Evolutionary conservation across 2,797 vertebrate genomes (phyloP).

Genomic region (Zenarchopterus dispar): DNA sequence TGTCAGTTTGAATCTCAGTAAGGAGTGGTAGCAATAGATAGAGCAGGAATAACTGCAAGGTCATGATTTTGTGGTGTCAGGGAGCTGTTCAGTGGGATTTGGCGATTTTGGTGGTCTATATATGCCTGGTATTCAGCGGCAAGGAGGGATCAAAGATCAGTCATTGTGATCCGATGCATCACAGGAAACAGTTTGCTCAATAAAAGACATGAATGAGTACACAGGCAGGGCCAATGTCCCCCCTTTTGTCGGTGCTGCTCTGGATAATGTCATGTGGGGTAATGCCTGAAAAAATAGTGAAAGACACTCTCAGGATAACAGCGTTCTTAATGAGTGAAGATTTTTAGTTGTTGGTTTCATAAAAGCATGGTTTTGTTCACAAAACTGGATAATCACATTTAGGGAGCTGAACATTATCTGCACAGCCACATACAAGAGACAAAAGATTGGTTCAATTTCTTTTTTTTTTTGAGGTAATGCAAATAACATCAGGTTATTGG

Average conservation of each 20-base stretch:
- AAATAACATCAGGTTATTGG: slow-evolving; percentile 13
- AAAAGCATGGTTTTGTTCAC: neutral
- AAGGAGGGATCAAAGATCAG: slow-evolving; percentile 46
- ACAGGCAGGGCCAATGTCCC: slow-evolving; percentile 42
- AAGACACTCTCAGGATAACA: slow-evolving; percentile 36
- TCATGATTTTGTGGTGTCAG: slow-evolving; percentile 53
- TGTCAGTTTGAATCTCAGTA: slow-evolving; percentile 34
- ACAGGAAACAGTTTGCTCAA: slow-evolving; percentile 54
- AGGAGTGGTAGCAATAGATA: slow-evolving; percentile 29
- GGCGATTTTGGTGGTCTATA: slow-evolving; percentile 39
- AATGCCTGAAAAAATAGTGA: slow-evolving; percentile 41
- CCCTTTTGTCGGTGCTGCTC: slow-evolving; percentile 58
- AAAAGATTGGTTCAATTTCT: neutral
- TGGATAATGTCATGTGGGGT: slow-evolving; percentile 66
- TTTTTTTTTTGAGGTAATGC: neutral
- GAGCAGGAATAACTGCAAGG: slow-evolving; percentile 18
- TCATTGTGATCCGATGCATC: slow-evolving; percentile 49
- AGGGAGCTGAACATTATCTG: neutral
- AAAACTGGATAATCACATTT: slow-evolving; percentile 1
- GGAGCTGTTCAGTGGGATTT: slow-evolving; percentile 56
- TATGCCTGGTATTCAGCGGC: slow-evolving; percentile 38
- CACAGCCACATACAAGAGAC: neutral
- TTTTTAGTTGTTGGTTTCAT: slow-evolving; percentile 15
- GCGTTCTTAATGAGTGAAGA: slow-evolving; percentile 24
- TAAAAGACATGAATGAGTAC: slow-evolving; percentile 58